Percentiles rank a stretch among this genome's conserved stretches.
These are phyloP conservation scores for Tragelaphus strepsiceros DNA, from an alignment of 2,113 vertebrate species.

Conservation along the genomic window DNA sequence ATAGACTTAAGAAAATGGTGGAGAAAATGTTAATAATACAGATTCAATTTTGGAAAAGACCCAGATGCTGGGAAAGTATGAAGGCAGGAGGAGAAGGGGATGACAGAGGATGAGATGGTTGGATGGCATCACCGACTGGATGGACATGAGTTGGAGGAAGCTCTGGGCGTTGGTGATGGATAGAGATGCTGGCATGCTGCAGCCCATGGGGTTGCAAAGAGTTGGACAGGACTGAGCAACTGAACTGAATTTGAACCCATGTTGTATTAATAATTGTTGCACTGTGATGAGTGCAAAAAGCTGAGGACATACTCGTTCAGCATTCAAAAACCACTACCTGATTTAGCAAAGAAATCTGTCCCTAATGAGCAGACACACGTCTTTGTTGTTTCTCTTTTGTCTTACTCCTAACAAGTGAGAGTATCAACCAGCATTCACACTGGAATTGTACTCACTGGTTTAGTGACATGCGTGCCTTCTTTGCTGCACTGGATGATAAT, in stretches of 20 bases:
- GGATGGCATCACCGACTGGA: not conserved
- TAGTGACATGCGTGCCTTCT: not conserved
- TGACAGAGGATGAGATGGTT: not conserved
- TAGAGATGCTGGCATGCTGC: not conserved
- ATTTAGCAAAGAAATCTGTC: not conserved
- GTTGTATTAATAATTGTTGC: not conserved
- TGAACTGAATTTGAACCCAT: not conserved
- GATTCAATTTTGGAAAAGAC: not conserved
- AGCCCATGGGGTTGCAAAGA: not conserved
- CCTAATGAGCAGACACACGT: accelerated
- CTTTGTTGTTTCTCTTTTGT: not conserved
- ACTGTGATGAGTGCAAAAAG: not conserved
- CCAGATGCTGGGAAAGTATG: not conserved
- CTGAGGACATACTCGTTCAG: not conserved
- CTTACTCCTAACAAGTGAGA: not conserved
- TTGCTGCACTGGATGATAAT: accelerated
- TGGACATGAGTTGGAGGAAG: not conserved
- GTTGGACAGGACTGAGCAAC: accelerated
- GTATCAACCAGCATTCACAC: accelerated
- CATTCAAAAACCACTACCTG: not conserved
- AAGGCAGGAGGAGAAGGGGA: not conserved
- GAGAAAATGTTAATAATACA: too few relatives aligned
- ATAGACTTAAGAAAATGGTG: too few relatives aligned
- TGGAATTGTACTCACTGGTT: not conserved
- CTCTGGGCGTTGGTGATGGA: not conserved